A percentile compares a stretch with the other conserved stretches of the same genome.
Conservation (phyloP, 1,140 invertebrate species). For the Drosophila lacertosa region DNA sequence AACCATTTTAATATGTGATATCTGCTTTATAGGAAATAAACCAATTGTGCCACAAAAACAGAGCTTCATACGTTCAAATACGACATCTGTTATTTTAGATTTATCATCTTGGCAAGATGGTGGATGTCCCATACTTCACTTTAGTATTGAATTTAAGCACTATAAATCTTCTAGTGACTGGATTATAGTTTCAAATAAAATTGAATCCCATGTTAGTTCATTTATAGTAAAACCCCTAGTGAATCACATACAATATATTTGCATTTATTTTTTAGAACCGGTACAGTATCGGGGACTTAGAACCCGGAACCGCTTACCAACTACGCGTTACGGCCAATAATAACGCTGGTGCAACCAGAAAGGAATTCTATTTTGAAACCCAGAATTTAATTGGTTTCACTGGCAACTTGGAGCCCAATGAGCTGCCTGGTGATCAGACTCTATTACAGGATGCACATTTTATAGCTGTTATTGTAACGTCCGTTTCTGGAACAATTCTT, state of each 20-base stretch:
- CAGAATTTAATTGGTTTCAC: slow-evolving; percentile 85
- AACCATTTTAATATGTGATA: slow-evolving; percentile 43
- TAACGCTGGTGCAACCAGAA: slow-evolving; percentile 88
- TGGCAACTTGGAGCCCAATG: slow-evolving; percentile 73
- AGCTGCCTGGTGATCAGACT: slow-evolving; percentile 80
- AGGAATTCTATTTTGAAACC: slow-evolving; percentile 88
- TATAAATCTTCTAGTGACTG: slow-evolving; percentile 84
- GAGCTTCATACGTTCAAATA: slow-evolving; percentile 86
- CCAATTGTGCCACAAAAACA: slow-evolving; percentile 85
- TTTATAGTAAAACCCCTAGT: neutral
- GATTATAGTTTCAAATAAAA: slow-evolving; percentile 85
- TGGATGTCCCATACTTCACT: slow-evolving; percentile 88
- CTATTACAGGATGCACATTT: slow-evolving; percentile 85
- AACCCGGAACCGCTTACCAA: slow-evolving; percentile 88
- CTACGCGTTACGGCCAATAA: slow-evolving; percentile 89
- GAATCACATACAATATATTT: slow-evolving; percentile 3
- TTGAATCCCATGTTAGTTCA: slow-evolving; percentile 83
- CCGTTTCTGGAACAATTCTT: slow-evolving; percentile 84
- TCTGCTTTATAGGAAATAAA: slow-evolving; percentile 83
- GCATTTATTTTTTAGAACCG: slow-evolving; percentile 47
- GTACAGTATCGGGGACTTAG: slow-evolving; percentile 87
- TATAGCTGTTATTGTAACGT: slow-evolving; percentile 85
- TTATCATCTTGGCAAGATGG: slow-evolving; percentile 88
- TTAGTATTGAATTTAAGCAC: slow-evolving; percentile 87
- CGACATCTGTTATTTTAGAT: slow-evolving; percentile 87